Conservation (phyloP, 2,888 invertebrate genomes). For the Tenthredo scrophulariae region DNA sequence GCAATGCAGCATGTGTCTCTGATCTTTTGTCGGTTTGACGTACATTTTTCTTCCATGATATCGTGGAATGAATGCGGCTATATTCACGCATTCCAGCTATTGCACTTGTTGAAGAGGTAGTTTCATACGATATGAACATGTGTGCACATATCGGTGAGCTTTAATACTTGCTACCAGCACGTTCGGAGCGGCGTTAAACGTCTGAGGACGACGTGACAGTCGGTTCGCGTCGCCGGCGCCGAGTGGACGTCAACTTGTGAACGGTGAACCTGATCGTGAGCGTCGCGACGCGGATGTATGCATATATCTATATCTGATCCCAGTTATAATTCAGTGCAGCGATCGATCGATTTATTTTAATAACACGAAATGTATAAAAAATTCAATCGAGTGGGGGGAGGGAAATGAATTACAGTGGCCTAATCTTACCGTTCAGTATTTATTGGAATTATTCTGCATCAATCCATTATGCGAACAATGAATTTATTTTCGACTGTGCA, state of each 20-base stretch:
- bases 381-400: not conserved
- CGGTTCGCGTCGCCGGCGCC: constrained; percentile 48
- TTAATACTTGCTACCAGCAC: not conserved
- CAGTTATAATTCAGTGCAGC: constrained; percentile 5
- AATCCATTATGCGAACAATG: not conserved
- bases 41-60: not conserved
- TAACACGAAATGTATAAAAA: not conserved
- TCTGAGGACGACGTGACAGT: constrained; percentile 49
- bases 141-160: not conserved
- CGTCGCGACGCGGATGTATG: not conserved
- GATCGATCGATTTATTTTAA: constrained; percentile 2
- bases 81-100: not conserved
- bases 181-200: constrained; percentile 42
- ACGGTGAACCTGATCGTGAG: constrained; percentile 35
- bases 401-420: not conserved
- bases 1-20: not conserved
- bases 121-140: not conserved
- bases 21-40: not conserved
- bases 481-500: not conserved
- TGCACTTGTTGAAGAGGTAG: constrained; percentile 6
- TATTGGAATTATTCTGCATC: not conserved
- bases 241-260: constrained; percentile 38
- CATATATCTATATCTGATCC: not conserved
- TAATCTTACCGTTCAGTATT: not conserved
- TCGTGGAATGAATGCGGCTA: not conserved